These are phyloP conservation scores for Augiades crinisus DNA, from an alignment of 2,888 invertebrate genomes.

Conservation along the genomic window DNA sequence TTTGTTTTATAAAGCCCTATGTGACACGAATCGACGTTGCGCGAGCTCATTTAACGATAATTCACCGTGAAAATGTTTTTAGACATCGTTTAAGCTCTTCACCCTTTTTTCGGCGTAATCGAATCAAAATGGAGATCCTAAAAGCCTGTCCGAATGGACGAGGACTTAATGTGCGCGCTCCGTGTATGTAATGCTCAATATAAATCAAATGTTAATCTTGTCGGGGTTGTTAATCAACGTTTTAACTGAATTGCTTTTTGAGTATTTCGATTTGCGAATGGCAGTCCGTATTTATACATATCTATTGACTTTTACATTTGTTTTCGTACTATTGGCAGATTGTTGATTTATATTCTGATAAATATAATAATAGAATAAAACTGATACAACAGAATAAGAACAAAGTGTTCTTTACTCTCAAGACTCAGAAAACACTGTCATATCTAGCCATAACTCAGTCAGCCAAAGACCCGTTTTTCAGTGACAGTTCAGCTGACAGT, in stretches of 20 bases:
- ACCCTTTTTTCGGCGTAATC: conserved; percentile 35
- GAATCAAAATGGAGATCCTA: conserved; percentile 34
- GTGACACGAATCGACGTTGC: conserved; percentile 72
- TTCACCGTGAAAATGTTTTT: conserved; percentile 45
- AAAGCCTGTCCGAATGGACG: conserved; percentile 29
- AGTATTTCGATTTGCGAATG: conserved; percentile 6
- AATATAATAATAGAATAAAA: too few species aligned
- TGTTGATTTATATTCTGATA: too few species aligned
- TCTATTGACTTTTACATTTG: conserved; percentile 1
- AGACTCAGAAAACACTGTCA: too few species aligned
- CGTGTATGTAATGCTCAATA: conserved; percentile 27
- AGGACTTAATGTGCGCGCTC: conserved; percentile 28
- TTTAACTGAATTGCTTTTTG: conserved; percentile 1
- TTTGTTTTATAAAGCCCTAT: conserved; percentile 76
- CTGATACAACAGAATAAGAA: too few species aligned
- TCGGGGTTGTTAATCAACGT: conserved; percentile 11
- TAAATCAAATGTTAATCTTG: conserved; percentile 34
- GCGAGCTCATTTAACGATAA: conserved; percentile 67
- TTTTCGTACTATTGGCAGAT: neutral
- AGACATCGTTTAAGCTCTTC: conserved; percentile 30
- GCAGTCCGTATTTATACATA: conserved; percentile 3
- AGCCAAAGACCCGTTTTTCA: too few species aligned
- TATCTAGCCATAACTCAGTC: too few species aligned
- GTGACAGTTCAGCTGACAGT: too few species aligned
- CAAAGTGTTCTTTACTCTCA: too few species aligned